Conservation (phyloP, 2,797 vertebrate species). For the Rallus crepitans region DNA sequence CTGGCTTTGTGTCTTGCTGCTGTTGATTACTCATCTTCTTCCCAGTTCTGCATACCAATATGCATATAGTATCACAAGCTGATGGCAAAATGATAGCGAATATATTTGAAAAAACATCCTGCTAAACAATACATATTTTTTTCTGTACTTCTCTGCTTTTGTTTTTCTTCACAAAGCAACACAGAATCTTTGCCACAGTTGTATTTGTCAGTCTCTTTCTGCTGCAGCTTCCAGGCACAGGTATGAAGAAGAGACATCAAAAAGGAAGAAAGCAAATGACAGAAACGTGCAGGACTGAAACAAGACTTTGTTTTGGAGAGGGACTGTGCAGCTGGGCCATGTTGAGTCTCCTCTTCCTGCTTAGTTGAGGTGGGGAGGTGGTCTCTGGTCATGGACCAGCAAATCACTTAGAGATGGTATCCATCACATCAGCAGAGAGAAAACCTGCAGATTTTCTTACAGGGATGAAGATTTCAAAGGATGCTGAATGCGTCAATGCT, state of each 20-base stretch:
- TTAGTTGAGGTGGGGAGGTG: background rate
- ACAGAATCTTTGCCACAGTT: background rate
- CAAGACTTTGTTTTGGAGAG: background rate
- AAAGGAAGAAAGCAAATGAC: background rate
- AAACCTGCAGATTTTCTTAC: conserved; percentile 26
- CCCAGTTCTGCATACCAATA: background rate
- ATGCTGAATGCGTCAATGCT: background rate
- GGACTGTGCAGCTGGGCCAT: background rate
- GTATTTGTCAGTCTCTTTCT: background rate
- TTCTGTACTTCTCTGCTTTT: background rate
- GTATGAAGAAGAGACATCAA: background rate
- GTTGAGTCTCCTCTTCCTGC: background rate
- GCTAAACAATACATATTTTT: background rate
- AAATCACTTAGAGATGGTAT: background rate
- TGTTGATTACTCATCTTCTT: background rate
- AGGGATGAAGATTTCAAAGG: conserved; percentile 9
- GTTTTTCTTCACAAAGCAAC: background rate
- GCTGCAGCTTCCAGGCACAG: background rate
- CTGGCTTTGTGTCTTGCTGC: background rate
- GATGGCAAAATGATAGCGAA: background rate
- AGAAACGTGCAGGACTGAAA: background rate
- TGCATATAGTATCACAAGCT: background rate
- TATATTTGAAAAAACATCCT: background rate
- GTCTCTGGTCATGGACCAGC: background rate
- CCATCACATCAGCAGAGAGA: background rate